A percentile compares a stretch with the other conserved stretches of the same genome.
Conservation (phyloP, 1,140 invertebrate species). For the Ladona fulva region DNA sequence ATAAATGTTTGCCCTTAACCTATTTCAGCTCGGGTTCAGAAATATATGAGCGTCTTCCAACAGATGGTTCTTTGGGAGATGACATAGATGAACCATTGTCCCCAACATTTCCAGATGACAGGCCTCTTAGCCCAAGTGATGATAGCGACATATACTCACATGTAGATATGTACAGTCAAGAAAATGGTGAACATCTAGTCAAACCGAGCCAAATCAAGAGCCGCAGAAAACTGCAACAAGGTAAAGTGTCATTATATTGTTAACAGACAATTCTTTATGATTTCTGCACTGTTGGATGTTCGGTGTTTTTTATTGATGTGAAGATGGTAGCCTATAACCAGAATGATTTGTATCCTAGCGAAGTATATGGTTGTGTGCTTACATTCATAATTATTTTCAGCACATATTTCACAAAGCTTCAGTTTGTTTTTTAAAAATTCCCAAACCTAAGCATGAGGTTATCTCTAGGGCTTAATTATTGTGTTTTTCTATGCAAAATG, state of each 20-base stretch:
- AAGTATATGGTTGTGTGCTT: background rate
- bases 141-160: constrained; percentile 61
- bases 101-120: constrained; percentile 34
- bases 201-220: constrained; percentile 44
- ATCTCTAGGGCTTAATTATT: background rate
- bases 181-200: constrained; percentile 41
- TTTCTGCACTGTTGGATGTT: background rate
- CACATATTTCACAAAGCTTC: background rate
- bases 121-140: constrained; percentile 47
- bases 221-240: constrained; percentile 37
- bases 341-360: background rate
- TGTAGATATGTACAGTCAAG: constrained; percentile 40
- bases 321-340: background rate
- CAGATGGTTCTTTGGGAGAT: constrained; percentile 42
- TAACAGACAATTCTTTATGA: background rate
- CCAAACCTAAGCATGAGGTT: constrained; percentile 4
- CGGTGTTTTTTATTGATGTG: background rate
- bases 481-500: constrained; percentile 13
- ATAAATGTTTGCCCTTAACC: no score
- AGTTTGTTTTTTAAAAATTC: background rate
- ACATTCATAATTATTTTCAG: constrained; percentile 4
- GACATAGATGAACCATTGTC: constrained; percentile 40
- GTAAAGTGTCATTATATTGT: constrained; percentile 27
- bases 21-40: constrained; percentile 58
- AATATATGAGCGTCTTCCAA: constrained; percentile 69